Conservation (phyloP, 1,140 invertebrate genomes). For the Lineus longissimus region DNA sequence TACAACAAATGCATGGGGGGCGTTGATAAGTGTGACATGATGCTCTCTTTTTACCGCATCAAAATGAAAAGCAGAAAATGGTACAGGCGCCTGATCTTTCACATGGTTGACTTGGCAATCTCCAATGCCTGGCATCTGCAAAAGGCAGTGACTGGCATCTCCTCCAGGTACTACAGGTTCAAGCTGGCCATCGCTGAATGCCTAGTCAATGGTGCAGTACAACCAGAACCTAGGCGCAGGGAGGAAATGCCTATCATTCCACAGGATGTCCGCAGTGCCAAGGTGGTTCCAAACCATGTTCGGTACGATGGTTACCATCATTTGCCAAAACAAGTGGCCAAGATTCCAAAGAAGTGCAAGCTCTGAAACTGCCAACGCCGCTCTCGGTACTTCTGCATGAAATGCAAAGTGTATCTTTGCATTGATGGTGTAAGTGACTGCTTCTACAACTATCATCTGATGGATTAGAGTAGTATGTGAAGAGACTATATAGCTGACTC, state of each 20-base stretch:
- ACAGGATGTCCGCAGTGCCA: background rate
- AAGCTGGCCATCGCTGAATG: background rate
- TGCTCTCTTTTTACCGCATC: conserved; percentile 7
- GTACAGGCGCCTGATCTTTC: conserved; percentile 5
- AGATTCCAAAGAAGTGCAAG: background rate
- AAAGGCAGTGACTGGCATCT: background rate
- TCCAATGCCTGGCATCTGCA: conserved; percentile 5
- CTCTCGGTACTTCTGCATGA: background rate
- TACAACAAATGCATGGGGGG: background rate
- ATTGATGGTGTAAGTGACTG: background rate
- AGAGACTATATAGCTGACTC: too few species aligned
- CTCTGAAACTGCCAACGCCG: background rate
- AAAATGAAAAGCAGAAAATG: conserved; percentile 4
- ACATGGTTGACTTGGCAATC: background rate
- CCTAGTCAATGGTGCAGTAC: background rate
- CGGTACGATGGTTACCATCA: background rate
- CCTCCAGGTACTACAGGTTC: background rate
- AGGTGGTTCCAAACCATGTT: background rate
- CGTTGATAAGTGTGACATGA: conserved; percentile 7
- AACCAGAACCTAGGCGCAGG: background rate
- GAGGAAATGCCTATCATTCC: background rate
- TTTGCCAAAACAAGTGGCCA: background rate
- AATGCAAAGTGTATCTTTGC: background rate
- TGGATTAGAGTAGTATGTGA: too few species aligned
- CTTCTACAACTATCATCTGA: too few species aligned